Evolutionary conservation across 2,797 vertebrate species (phyloP), one percentile per base, ranked within the genome.

Genomic region (Cynodonichthys magdalenae): DNA sequence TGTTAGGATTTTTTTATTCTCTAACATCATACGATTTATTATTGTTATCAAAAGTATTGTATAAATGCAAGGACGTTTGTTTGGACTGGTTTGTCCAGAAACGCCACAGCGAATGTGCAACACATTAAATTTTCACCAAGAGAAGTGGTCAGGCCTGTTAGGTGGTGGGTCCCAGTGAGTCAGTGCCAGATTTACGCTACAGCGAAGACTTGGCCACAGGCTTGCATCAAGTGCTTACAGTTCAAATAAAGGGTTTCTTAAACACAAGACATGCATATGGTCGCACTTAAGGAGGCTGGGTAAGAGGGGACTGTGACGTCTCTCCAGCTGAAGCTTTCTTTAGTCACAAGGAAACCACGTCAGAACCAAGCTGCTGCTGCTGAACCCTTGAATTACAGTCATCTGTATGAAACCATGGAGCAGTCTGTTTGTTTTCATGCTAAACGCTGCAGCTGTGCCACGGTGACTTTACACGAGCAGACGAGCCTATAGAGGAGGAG

Each of bases 361-460:
- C 46, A 20, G 42, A 46, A 20, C 57, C 17, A 58, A 44, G 24
- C 45, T 12, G 29, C 17, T 24, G 17, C 31, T 27, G 19, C 9
- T 2, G 15, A 46, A 58, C 18, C 39, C 14, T 15, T 74, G 42
- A 63, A 60, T 65, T 65, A 59, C 69, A 63, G 45, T 51, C 19
- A 48, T 66, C 42, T 34, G 48, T 44, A 41, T 48, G 45, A 75
- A 49, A 49, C 59, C 3, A 24, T 12, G 36, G 52, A 48, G 39
- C 44, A 49, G 53, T 29, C 18, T 69, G 79, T 79, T 83, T 83
- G 67, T 77, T 78, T 79, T 69, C 45, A 79, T 75, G 75, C 59
- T 55, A 67, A 63, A 72, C 63, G 67, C 57, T 63, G 47, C 27
- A 53, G 59, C 68, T 52, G 59, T 63, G 69, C 59, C 68, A 69